phyloP scores from a whole-genome alignment of 2,113 vertebrate species.

The Periophthalmodon schlosseri region DNA sequence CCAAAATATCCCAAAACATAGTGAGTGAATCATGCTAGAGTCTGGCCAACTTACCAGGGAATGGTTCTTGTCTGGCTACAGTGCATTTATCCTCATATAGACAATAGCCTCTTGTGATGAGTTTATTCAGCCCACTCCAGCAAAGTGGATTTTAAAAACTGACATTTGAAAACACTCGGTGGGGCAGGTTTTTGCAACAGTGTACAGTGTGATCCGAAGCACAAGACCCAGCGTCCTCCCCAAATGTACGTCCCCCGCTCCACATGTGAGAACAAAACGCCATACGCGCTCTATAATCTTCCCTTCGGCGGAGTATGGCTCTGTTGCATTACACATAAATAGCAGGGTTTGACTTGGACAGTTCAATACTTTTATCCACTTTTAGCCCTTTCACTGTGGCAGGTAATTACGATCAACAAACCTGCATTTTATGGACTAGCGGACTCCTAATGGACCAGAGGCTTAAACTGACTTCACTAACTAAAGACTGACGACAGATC shows the following conservation, averaged over 20 bases:
- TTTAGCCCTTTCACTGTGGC: not conserved
- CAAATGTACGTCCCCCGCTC: no score
- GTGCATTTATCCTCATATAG: not conserved
- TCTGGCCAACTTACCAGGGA: not conserved
- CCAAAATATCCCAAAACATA: not conserved
- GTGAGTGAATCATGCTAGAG: not conserved
- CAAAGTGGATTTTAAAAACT: slow-evolving; percentile 1
- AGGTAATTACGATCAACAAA: slow-evolving; percentile 11
- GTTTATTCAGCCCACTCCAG: not conserved
- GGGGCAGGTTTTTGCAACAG: not conserved
- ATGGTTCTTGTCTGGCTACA: not conserved
- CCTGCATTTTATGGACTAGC: slow-evolving; percentile 5
- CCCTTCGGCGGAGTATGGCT: not conserved
- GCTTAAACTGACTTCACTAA: not conserved
- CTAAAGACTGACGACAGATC: not conserved
- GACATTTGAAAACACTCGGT: not conserved
- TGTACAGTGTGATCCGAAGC: not conserved
- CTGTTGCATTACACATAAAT: not conserved
- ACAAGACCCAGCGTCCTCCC: not conserved
- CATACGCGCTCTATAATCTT: not conserved
- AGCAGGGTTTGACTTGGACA: not conserved
- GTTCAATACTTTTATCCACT: not conserved
- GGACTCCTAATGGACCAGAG: not conserved
- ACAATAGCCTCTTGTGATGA: not conserved
- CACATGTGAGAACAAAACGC: slow-evolving; percentile 2